A percentile compares a stretch with the other conserved stretches of the same genome.
Conservation (phyloP, 2,888 invertebrate species). For the Lingula anatina region DNA sequence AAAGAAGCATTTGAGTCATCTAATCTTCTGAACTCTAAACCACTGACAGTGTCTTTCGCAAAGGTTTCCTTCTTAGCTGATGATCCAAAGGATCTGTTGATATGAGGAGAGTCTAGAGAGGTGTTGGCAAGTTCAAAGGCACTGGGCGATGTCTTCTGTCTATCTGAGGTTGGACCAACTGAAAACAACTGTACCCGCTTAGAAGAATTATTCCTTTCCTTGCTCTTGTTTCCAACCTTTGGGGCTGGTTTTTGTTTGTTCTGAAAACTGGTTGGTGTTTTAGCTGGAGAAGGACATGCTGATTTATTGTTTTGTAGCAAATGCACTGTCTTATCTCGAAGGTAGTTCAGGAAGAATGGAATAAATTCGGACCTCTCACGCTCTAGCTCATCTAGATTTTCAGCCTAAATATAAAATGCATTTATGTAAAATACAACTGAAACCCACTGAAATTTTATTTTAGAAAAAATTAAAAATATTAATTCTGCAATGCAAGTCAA, state of each 20-base stretch:
- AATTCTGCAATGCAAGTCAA: not conserved
- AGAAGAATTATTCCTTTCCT: conserved; percentile 8
- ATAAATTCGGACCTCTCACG: conserved; percentile 30
- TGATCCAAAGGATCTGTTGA: too few relatives aligned
- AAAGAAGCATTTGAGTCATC: not conserved
- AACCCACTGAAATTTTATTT: not conserved
- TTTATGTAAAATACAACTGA: too few relatives aligned
- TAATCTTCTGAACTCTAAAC: too few relatives aligned
- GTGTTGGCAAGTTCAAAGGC: not conserved
- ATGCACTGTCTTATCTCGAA: conserved; percentile 35
- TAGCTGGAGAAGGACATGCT: conserved; percentile 32
- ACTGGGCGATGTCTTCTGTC: not conserved
- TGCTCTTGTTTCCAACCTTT: not conserved
- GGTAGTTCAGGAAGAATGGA: conserved; percentile 36
- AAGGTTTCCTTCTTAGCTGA: too few relatives aligned
- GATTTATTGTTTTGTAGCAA: conserved; percentile 30
- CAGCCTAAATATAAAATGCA: conserved; percentile 2
- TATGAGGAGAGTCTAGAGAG: not conserved
- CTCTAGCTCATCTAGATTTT: conserved; percentile 13
- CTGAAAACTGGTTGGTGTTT: conserved; percentile 28
- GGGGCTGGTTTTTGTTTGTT: conserved; percentile 9
- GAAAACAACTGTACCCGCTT: conserved; percentile 32
- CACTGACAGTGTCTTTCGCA: too few relatives aligned
- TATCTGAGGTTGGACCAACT: conserved; percentile 21
- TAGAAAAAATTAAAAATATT: too few relatives aligned